A percentile compares a stretch with the other conserved stretches of the same genome.
Conservation (phyloP, 2,797 vertebrate genomes). For the Rhodeus uyekii region DNA sequence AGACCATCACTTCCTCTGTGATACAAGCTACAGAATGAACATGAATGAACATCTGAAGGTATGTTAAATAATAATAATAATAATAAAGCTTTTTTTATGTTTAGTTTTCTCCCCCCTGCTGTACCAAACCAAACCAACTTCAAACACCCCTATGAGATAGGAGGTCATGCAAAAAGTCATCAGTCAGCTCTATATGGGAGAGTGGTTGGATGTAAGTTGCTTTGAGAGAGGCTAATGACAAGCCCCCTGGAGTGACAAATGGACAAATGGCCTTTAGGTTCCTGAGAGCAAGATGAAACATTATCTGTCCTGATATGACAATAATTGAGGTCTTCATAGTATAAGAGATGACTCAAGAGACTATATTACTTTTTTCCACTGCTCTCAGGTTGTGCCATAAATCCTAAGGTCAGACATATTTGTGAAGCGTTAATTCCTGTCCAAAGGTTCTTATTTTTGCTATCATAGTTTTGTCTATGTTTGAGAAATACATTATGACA, state of each 20-base stretch:
- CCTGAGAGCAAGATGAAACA: slow-evolving; percentile 14
- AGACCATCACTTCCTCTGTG: no score
- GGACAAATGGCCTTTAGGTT: slow-evolving; percentile 36
- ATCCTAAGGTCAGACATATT: slow-evolving; percentile 21
- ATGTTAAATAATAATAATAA: no score
- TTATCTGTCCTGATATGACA: not conserved
- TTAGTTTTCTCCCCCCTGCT: no score
- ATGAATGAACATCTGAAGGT: no score
- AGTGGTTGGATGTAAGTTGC: not conserved
- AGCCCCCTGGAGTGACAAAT: slow-evolving; percentile 40
- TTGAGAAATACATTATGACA: not conserved
- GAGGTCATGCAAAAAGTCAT: not conserved
- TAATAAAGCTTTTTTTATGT: no score
- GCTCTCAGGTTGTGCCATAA: slow-evolving; percentile 26
- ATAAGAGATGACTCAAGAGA: not conserved
- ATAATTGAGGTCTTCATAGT: slow-evolving; percentile 28
- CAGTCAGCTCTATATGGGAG: not conserved
- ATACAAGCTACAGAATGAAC: no score
- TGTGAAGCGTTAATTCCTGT: slow-evolving; percentile 21
- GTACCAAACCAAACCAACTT: no score
- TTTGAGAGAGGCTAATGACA: slow-evolving; percentile 19
- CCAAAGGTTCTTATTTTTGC: not conserved
- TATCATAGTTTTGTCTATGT: not conserved
- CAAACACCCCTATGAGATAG: no score
- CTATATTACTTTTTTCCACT: slow-evolving; percentile 6